Evolutionary conservation across 1,140 invertebrate species (phyloP), one percentile per base, ranked within the genome.

Genomic region (Drosophila athabasca): DNA sequence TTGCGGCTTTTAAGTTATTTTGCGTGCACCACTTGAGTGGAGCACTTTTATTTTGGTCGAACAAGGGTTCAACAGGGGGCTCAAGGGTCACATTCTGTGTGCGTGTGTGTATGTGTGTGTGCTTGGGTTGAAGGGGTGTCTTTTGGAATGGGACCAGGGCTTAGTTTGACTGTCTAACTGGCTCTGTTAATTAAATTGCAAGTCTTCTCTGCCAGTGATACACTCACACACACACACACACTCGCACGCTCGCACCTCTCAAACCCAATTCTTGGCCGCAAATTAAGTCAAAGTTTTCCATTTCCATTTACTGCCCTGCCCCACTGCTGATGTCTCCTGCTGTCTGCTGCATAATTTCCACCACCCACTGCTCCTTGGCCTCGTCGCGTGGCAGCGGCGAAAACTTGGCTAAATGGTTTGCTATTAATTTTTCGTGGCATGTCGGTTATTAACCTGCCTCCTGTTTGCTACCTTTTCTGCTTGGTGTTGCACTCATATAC

Each of bases 1-100:
- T 85, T 87, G 82, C 78, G 82, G 82, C 78, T 85, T 85, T 85
- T 85, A 85, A 87, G 78, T 85, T 85, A 85, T 85, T 85, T 85
- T 85, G 82, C 82, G 82, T 85, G 82, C 78, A 60, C 69, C 74
- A 85, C 81, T 85, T 72, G 72, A 85, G 82, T 62, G 65, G 62
- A 62, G 73, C 64, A 69, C 66, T 49, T 69, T 49, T 69, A 69
- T 68, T 57, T 11, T 41, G 48, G 48, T n/a, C 7, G 60, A 15
- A 54, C 60, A 54, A 45, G 60, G 59, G 50, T 53, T 69, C 62
- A 15, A 17, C 67, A 19, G 31, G 66, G 50, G 41, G 50, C 50
- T 48, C 31, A 43, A n/a, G 46, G 62, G 61, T 26, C 44, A 49
- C 45, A 49, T 62, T 66, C 24, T 49, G 35, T 19, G 51, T 15